Percentiles rank a stretch among this genome's conserved stretches.
These are phyloP conservation scores for Brachypalpus laphriformis DNA, from an alignment of 2,888 invertebrate genomes.

Conservation along the genomic window DNA sequence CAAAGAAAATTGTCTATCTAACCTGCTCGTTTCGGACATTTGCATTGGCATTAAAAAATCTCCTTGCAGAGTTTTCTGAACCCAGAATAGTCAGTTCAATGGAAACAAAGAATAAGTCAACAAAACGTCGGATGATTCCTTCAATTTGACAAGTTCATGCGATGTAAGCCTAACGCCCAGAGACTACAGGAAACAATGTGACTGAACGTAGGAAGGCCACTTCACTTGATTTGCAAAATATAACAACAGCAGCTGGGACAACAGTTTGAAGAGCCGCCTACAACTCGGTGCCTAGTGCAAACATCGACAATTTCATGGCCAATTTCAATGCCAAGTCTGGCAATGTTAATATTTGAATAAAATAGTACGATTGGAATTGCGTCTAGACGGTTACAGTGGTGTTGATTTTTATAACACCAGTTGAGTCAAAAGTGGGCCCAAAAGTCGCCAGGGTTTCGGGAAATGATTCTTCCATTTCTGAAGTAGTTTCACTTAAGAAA, in stretches of 20 bases:
- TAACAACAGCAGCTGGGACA: neutral
- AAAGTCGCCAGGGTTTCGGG: no score
- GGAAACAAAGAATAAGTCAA: neutral
- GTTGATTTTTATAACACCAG: no score
- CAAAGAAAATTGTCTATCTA: no score
- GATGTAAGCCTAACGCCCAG: neutral
- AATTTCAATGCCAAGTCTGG: neutral
- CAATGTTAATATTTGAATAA: neutral
- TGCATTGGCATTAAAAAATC: no score
- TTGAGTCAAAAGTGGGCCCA: no score
- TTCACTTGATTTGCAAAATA: slow-evolving; percentile 3
- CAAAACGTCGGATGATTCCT: neutral
- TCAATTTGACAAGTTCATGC: neutral
- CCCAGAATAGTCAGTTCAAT: neutral
- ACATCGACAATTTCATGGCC: slow-evolving; percentile 7
- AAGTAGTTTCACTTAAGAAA: no score
- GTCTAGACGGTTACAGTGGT: neutral
- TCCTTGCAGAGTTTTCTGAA: no score
- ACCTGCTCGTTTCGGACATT: no score
- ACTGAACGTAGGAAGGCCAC: slow-evolving; percentile 1
- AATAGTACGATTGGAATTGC: neutral
- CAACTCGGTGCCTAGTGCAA: neutral
- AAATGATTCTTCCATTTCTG: no score
- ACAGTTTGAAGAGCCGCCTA: slow-evolving; percentile 5
- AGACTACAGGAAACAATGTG: neutral